A percentile compares a stretch with the other conserved stretches of the same genome.
phyloP scores from a whole-genome alignment of 2,888 invertebrate species.

The Harpalus rufipes region DNA sequence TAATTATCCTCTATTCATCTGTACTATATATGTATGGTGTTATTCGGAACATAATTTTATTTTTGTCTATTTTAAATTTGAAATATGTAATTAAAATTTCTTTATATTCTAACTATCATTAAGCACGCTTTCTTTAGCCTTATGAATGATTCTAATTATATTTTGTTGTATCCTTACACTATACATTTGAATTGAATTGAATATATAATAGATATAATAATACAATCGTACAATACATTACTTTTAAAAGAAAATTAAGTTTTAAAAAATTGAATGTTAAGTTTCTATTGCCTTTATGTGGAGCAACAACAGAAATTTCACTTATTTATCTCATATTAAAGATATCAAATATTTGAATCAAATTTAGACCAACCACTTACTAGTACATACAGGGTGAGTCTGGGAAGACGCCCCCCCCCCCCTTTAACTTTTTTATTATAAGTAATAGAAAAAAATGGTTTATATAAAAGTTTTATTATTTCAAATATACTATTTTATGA shows the following conservation, averaged over 20 bases:
- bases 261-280: neutral
- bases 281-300: neutral
- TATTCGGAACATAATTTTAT: neutral
- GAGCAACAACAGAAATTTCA: too few species aligned
- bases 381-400: too few species aligned
- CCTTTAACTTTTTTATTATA: too few species aligned
- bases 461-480: too few species aligned
- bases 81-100: neutral
- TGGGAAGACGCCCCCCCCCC: too few species aligned
- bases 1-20: slow-evolving; percentile 12
- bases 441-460: too few species aligned
- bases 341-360: too few species aligned
- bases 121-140: neutral
- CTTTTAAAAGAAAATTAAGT: neutral
- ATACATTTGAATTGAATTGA: neutral
- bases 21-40: neutral
- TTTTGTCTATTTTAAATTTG: neutral
- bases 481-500: too few species aligned
- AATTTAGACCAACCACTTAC: too few species aligned
- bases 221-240: neutral
- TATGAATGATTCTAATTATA: neutral
- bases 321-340: too few species aligned
- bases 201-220: neutral
- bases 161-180: neutral
- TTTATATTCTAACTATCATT: neutral